Conservation (phyloP, 2,797 vertebrate species). For the Gephyroberyx darwinii region DNA sequence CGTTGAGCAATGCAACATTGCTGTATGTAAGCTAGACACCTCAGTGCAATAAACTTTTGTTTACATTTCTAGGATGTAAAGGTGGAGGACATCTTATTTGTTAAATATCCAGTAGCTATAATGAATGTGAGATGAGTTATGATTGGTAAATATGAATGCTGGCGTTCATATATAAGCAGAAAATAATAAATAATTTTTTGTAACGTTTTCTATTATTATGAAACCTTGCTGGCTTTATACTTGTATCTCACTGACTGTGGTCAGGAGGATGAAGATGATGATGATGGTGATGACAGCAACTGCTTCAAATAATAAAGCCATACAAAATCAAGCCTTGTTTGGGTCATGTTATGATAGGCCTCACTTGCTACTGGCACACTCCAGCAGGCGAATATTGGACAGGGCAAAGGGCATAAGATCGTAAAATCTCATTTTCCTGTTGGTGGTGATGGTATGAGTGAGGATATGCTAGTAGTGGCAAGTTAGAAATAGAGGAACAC, state of each 20-base stretch:
- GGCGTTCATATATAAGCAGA: slow-evolving; percentile 71
- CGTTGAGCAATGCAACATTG: slow-evolving; percentile 4
- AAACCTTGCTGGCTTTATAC: not conserved
- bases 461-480: not conserved
- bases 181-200: slow-evolving; percentile 18
- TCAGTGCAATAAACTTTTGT: slow-evolving; percentile 47
- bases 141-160: slow-evolving; percentile 69
- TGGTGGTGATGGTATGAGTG: no score
- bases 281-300: not conserved
- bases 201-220: not conserved
- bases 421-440: no score
- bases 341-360: no score
- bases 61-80: slow-evolving; percentile 31
- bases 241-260: not conserved
- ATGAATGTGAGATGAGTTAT: slow-evolving; percentile 34
- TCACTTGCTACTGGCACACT: no score
- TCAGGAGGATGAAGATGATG: not conserved
- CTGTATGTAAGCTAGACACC: slow-evolving; percentile 10
- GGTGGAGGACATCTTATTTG: not conserved
- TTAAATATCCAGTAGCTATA: not conserved
- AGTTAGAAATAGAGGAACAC: not conserved
- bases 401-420: no score
- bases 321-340: no score
- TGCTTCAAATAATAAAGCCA: no score
- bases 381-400: no score